Percentiles rank a stretch among this genome's conserved stretches.
These are phyloP conservation scores for Ellobium chinense DNA, from an alignment of 2,888 invertebrate genomes.

Conservation along the genomic window DNA sequence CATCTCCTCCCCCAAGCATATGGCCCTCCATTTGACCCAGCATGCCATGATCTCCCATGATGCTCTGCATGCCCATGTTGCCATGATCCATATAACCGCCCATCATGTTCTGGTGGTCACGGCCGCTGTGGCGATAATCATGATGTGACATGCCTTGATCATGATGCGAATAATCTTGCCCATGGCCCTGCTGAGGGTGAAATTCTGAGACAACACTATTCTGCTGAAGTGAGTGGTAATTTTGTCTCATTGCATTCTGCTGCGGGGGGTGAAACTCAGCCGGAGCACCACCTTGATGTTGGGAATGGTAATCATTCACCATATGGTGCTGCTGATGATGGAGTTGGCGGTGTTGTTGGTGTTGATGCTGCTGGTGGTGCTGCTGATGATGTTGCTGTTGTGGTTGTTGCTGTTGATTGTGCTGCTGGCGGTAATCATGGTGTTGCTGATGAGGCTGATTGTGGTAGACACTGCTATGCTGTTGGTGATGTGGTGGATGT, in stretches of 20 bases:
- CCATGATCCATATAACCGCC: conserved; percentile 39
- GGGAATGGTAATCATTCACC: conserved; percentile 30
- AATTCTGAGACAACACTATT: conserved; percentile 26
- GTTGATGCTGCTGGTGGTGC: conserved; percentile 6
- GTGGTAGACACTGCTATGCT: conserved; percentile 23
- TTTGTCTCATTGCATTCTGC: conserved; percentile 1
- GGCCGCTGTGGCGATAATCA: conserved; percentile 33
- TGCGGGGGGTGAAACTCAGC: conserved; percentile 37
- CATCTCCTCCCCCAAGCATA: conserved; percentile 44
- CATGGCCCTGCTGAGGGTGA: conserved; percentile 6
- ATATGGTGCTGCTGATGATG: conserved; percentile 5
- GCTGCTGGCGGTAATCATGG: conserved; percentile 38
- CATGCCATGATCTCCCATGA: conserved; percentile 57
- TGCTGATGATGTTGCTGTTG: conserved; percentile 9
- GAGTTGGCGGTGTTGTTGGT: conserved; percentile 3
- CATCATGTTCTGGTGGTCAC: conserved; percentile 31
- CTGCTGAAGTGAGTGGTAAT: conserved; percentile 37
- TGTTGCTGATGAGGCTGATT: conserved; percentile 10
- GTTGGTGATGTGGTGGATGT: conserved; percentile 8
- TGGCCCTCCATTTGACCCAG: conserved; percentile 53
- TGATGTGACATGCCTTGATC: conserved; percentile 40
- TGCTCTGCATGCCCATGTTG: conserved; percentile 49
- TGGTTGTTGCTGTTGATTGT: conserved; percentile 1
- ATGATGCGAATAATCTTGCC: conserved; percentile 19
- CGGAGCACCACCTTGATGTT: background rate